A percentile compares a stretch with the other conserved stretches of the same genome.
Conservation (phyloP, 2,113 vertebrate species). For the Passer montanus region DNA sequence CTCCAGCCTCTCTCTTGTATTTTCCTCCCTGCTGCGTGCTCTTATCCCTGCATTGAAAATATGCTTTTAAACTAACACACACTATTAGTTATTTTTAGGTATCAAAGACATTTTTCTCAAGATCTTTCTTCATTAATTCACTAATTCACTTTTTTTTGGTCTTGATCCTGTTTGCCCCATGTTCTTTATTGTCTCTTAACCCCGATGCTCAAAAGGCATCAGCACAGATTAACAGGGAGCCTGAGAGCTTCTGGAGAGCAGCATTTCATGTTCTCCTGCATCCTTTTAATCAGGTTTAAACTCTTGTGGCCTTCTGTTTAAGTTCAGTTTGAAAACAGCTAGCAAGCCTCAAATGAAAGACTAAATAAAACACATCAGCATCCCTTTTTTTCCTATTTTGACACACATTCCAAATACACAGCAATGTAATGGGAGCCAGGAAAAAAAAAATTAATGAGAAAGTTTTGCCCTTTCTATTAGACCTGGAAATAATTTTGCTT, state of each 20-base stretch:
- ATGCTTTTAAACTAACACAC: conserved; percentile 55
- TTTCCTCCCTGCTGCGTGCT: conserved; percentile 51
- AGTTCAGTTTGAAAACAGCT: conserved; percentile 29
- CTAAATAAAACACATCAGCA: neutral
- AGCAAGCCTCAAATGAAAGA: conserved; percentile 3
- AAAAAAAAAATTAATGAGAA: neutral
- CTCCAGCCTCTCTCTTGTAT: conserved; percentile 42
- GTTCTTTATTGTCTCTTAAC: conserved; percentile 65
- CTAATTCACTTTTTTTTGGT: conserved; percentile 63
- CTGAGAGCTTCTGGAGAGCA: conserved; percentile 49
- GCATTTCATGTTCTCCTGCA: conserved; percentile 53
- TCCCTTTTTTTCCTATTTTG: neutral
- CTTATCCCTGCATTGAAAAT: conserved; percentile 62
- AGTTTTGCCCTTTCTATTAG: neutral
- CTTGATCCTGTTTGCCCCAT: conserved; percentile 49
- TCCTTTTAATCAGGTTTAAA: conserved; percentile 58
- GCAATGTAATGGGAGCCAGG: neutral
- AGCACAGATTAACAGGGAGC: conserved; percentile 59
- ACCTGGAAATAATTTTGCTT: neutral
- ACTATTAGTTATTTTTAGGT: conserved; percentile 53
- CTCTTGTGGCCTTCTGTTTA: conserved; percentile 15
- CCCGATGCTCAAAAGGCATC: conserved; percentile 40
- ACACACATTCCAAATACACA: neutral
- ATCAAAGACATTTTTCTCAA: conserved; percentile 63
- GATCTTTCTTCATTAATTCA: conserved; percentile 67